phyloP scores from a whole-genome alignment of 2,888 invertebrate species.

The Dryobota labecula region DNA sequence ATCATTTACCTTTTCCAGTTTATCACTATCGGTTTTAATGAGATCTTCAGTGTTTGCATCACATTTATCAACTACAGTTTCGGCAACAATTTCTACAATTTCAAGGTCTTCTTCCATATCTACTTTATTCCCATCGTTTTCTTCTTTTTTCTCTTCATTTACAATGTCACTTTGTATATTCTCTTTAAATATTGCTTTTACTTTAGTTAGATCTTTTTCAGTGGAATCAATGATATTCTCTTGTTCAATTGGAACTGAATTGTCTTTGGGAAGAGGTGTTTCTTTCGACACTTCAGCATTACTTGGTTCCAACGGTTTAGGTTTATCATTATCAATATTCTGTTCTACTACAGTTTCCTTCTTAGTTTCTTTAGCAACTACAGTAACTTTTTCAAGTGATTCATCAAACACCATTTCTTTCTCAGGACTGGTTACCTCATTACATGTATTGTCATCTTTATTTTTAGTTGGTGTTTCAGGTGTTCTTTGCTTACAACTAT shows the following conservation, averaged over 20 bases:
- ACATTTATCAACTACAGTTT: constrained; percentile 7
- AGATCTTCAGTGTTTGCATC: constrained; percentile 8
- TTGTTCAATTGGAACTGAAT: constrained; percentile 33
- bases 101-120: constrained; percentile 20
- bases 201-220: constrained; percentile 27
- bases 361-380: constrained; percentile 26
- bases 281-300: constrained; percentile 19
- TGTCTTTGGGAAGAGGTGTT: constrained; percentile 22
- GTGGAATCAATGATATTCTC: constrained; percentile 33
- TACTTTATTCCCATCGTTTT: not conserved
- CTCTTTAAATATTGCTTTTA: constrained; percentile 12
- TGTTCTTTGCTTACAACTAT: constrained; percentile 76
- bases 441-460: constrained; percentile 59
- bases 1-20: constrained; percentile 7
- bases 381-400: constrained; percentile 20
- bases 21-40: constrained; percentile 14
- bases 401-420: constrained; percentile 50
- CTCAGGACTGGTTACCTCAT: constrained; percentile 40
- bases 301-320: constrained; percentile 9
- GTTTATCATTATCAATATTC: constrained; percentile 18
- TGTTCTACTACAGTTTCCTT: constrained; percentile 21
- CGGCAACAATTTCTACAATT: constrained; percentile 37
- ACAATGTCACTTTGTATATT: constrained; percentile 14
- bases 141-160: constrained; percentile 19
- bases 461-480: constrained; percentile 67